These are phyloP conservation scores for Vanessa cardui DNA, from an alignment of 2,888 invertebrate genomes.

Conservation along the genomic window DNA sequence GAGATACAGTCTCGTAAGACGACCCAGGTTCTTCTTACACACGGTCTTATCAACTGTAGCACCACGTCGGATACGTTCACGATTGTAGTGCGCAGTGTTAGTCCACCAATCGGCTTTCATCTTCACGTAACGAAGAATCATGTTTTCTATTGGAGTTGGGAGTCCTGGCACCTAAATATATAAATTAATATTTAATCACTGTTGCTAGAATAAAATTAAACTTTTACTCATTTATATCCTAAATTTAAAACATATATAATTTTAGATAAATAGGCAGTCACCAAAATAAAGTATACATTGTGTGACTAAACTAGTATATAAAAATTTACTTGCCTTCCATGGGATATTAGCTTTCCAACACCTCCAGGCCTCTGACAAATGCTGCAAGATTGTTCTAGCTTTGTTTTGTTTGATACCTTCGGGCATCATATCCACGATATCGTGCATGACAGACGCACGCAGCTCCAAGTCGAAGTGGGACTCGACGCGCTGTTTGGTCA, in stretches of 20 bases:
- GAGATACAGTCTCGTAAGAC: constrained; percentile 97
- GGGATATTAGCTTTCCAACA: constrained; percentile 99
- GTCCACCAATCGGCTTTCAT: constrained; percentile 99
- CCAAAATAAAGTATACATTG: neutral
- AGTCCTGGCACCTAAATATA: constrained; percentile 93
- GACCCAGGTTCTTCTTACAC: constrained; percentile 99
- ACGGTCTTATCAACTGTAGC: constrained; percentile 99
- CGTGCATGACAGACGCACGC: constrained; percentile 97
- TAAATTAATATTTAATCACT: neutral
- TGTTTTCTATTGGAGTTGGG: constrained; percentile 99
- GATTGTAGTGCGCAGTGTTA: constrained; percentile 99
- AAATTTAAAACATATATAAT: too few relatives aligned
- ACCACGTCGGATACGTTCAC: constrained; percentile 98
- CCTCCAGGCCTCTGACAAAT: constrained; percentile 99
- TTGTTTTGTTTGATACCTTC: constrained; percentile 99
- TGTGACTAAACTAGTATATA: neutral
- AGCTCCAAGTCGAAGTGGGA: constrained; percentile 99
- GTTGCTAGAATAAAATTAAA: too few relatives aligned
- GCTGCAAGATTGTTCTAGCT: constrained; percentile 98
- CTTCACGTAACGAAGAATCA: constrained; percentile 99
- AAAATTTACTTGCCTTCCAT: constrained; percentile 90
- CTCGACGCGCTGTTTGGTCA: constrained; percentile 99
- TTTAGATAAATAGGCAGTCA: too few relatives aligned
- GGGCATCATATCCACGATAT: constrained; percentile 99
- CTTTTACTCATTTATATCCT: too few relatives aligned